Evolutionary conservation across 2,113 vertebrate genomes (phyloP).

Genomic region (Tricholaema leucomelas): DNA sequence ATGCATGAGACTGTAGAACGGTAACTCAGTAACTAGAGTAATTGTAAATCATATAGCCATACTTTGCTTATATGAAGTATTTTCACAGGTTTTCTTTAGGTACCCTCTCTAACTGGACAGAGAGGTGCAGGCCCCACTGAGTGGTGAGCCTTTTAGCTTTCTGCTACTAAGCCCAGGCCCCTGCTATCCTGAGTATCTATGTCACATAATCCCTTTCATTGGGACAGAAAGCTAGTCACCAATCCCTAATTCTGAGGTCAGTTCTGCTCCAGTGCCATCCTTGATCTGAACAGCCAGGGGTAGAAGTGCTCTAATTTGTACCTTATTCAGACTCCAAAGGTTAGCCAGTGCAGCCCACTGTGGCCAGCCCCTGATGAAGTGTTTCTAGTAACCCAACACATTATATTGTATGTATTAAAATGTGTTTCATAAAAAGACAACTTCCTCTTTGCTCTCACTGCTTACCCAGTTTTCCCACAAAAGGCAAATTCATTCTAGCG

Average conservation of each 20-base stretch:
- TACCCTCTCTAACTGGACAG: background rate
- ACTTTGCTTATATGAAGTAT: background rate
- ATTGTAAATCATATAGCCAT: background rate
- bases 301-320: slow-evolving; percentile 36
- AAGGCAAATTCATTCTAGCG: background rate
- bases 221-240: slow-evolving; percentile 5
- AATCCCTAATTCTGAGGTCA: slow-evolving; percentile 28
- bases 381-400: background rate
- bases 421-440: background rate
- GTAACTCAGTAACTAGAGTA: background rate
- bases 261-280: slow-evolving; percentile 29
- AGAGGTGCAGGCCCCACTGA: background rate
- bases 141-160: background rate
- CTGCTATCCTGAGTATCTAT: slow-evolving; percentile 40
- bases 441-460: background rate
- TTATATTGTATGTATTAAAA: background rate
- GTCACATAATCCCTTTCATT: slow-evolving; percentile 54
- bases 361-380: background rate
- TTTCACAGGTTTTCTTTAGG: background rate
- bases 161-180: background rate
- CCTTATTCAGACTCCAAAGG: background rate
- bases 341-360: slow-evolving; percentile 5
- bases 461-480: background rate
- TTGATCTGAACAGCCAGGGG: slow-evolving; percentile 28
- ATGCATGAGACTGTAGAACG: background rate